phyloP scores from a whole-genome alignment of 2,113 vertebrate species.

The Ondatra zibethicus region DNA sequence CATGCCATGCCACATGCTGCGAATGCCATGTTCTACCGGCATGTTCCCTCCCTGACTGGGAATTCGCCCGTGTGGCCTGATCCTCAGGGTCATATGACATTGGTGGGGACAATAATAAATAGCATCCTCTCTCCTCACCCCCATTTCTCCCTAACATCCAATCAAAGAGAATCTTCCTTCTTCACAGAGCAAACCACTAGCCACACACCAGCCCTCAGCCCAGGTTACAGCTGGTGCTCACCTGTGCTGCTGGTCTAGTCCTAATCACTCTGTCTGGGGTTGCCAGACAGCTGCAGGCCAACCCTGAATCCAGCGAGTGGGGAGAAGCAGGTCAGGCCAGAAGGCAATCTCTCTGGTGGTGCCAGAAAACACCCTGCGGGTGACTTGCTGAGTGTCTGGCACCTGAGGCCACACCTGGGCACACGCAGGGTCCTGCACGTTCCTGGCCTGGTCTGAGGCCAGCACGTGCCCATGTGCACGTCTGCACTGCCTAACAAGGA shows the following conservation, averaged over 20 bases:
- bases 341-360: background rate
- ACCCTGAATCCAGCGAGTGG: background rate
- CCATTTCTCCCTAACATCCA: background rate
- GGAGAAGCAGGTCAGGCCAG: background rate
- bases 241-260: background rate
- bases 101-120: background rate
- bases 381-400: background rate
- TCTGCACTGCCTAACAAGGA: background rate
- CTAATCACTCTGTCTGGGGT: background rate
- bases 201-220: background rate
- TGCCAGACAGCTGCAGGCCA: background rate
- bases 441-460: background rate
- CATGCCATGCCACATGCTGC: background rate
- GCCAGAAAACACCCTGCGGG: background rate
- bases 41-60: background rate
- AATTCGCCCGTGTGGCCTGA: background rate
- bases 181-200: background rate
- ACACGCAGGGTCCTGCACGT: background rate
- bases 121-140: rapidly evolving
- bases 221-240: background rate
- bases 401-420: background rate
- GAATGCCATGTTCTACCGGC: background rate
- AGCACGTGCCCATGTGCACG: slow-evolving; percentile 31
- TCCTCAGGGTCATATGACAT: background rate
- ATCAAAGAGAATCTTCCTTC: background rate